These are phyloP conservation scores for Rhipidura dahli DNA, from an alignment of 2,113 vertebrate genomes.

Conservation along the genomic window DNA sequence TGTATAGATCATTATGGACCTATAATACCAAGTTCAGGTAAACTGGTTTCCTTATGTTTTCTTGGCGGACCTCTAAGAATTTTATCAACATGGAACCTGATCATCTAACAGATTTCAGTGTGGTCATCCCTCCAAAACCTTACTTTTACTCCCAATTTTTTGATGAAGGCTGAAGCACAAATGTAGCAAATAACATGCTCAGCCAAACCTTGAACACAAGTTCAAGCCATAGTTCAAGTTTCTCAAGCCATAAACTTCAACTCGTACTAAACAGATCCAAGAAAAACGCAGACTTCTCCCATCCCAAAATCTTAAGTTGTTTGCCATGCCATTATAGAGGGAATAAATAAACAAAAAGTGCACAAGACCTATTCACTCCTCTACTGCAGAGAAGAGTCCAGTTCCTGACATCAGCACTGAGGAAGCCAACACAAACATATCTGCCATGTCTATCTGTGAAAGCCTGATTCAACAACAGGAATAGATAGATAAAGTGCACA, in stretches of 20 bases:
- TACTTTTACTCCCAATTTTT: background rate
- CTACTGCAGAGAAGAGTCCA: background rate
- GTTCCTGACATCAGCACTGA: background rate
- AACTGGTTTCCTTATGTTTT: background rate
- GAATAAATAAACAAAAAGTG: background rate
- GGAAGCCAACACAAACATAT: background rate
- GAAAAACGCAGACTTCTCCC: background rate
- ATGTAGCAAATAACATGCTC: background rate
- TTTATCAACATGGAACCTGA: background rate
- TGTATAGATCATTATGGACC: background rate
- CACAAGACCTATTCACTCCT: background rate
- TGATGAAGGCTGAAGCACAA: background rate
- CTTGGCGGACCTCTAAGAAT: background rate
- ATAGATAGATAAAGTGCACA: background rate
- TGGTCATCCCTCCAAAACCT: background rate
- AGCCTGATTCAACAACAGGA: background rate
- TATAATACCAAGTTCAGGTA: background rate
- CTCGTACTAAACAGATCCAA: background rate
- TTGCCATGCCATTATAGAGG: background rate
- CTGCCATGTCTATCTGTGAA: background rate
- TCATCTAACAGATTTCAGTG: rapidly evolving
- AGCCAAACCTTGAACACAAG: background rate
- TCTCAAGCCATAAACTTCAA: background rate
- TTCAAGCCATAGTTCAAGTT: too few species aligned
- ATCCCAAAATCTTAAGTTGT: background rate